Conservation (phyloP, 2,113 vertebrate genomes). For the Parotia lawesii region DNA sequence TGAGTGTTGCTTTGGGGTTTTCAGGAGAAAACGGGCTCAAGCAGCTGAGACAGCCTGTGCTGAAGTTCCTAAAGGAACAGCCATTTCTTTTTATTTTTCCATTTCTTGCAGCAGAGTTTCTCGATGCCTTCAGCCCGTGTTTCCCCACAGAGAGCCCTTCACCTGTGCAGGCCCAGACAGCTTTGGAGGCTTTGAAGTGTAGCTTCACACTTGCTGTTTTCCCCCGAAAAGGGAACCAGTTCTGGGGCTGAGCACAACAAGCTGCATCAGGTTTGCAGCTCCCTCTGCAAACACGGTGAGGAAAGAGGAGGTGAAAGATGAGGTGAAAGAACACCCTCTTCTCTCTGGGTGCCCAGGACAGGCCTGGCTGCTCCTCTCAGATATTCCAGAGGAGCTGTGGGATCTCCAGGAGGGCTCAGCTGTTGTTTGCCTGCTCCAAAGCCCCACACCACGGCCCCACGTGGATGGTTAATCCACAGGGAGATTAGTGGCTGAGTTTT, state of each 20-base stretch:
- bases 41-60: neutral
- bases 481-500: slow-evolving; percentile 58
- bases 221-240: neutral
- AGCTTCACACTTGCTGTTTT: neutral
- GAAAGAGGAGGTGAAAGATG: neutral
- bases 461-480: slow-evolving; percentile 40
- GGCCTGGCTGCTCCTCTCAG: neutral
- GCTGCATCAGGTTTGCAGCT: neutral
- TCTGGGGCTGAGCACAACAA: neutral
- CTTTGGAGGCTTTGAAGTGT: neutral
- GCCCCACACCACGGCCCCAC: neutral
- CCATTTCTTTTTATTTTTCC: neutral
- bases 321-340: neutral
- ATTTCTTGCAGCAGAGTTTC: neutral
- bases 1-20: neutral
- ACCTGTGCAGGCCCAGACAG: neutral
- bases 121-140: neutral
- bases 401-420: neutral
- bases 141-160: neutral
- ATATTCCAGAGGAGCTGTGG: neutral
- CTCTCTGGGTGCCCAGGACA: neutral
- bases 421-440: neutral
- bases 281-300: neutral
- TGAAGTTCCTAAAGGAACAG: neutral
- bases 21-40: neutral